Evolutionary conservation across 2,113 vertebrate genomes (phyloP).

Genomic region (Tenebrosternarchus preto): DNA sequence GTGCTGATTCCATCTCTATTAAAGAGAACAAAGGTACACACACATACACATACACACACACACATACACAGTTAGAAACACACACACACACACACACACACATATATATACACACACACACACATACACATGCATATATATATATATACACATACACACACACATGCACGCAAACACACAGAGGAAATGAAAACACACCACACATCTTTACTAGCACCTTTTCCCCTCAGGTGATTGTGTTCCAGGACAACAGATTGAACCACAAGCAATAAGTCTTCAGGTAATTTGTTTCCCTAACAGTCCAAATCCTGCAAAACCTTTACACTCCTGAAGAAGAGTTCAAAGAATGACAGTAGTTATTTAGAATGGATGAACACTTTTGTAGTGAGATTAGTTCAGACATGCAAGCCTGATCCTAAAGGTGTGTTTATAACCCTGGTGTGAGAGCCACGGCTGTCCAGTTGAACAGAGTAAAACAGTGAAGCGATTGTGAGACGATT

Average conservation of each 20-base stretch:
- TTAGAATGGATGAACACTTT: no score
- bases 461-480: no score
- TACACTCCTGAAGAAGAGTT: no score
- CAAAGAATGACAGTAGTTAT: no score
- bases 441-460: no score
- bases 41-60: not conserved
- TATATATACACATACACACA: not conserved
- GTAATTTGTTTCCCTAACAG: no score
- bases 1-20: constrained; percentile 67
- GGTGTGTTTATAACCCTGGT: no score
- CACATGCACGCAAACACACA: not conserved
- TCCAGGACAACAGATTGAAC: constrained; percentile 69
- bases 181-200: not conserved
- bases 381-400: no score
- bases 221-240: constrained; percentile 78
- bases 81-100: not conserved
- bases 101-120: not conserved
- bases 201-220: not conserved
- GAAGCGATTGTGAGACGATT: no score
- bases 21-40: constrained; percentile 78
- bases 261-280: constrained; percentile 55
- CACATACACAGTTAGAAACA: no score
- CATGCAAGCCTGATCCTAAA: no score
- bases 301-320: no score
- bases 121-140: not conserved